Evolutionary conservation across 2,888 invertebrate genomes (phyloP).

Genomic region (Callyntrura guangdongensis): DNA sequence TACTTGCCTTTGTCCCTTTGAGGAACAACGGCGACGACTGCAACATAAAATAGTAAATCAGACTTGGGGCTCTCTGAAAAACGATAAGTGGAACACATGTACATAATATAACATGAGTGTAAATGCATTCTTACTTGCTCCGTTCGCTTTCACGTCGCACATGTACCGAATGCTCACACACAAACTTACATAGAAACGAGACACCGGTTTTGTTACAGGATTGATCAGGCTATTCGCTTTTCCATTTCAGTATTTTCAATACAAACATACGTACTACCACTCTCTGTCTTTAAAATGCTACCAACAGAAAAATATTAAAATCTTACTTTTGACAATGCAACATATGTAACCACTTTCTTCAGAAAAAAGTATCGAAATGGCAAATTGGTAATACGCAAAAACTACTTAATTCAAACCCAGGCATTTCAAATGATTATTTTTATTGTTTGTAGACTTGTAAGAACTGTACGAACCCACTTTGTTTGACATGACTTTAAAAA

Average conservation of each 20-base stretch:
- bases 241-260: too few species aligned
- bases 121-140: too few species aligned
- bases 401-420: neutral
- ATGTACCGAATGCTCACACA: too few species aligned
- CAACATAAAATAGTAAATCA: neutral
- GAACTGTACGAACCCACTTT: neutral
- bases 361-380: neutral
- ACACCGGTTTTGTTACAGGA: too few species aligned
- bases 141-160: too few species aligned
- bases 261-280: neutral
- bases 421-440: neutral
- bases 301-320: neutral
- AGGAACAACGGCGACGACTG: neutral
- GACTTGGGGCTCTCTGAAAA: neutral
- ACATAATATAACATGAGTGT: neutral
- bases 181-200: too few species aligned
- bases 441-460: neutral
- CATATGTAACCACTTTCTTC: too few species aligned
- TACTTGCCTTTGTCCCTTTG: neutral
- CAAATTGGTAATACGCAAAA: neutral
- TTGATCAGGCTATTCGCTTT: too few species aligned
- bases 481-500: neutral
- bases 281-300: neutral
- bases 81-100: neutral
- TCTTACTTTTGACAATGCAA: too few species aligned